phyloP scores from a whole-genome alignment of 2,797 vertebrate genomes.

The Gallinago solitaria region DNA sequence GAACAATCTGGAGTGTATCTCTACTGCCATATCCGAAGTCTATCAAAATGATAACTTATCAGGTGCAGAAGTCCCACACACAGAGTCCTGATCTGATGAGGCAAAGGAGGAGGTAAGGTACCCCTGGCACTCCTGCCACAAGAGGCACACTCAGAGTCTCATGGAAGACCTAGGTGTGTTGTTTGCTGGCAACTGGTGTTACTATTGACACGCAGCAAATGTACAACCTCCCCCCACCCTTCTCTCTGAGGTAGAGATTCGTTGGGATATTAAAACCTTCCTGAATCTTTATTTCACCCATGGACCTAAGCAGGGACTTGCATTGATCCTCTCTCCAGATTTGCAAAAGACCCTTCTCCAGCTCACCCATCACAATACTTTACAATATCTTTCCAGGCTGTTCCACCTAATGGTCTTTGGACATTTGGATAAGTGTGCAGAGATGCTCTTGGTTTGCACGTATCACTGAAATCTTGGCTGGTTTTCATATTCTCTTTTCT shows the following conservation, averaged over 20 bases:
- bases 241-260: neutral
- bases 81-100: neutral
- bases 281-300: neutral
- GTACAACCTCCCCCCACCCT: neutral
- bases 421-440: neutral
- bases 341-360: neutral
- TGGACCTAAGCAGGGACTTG: neutral
- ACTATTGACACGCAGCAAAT: neutral
- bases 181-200: neutral
- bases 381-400: neutral
- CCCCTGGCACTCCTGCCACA: neutral
- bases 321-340: neutral
- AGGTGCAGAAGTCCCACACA: neutral
- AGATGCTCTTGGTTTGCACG: neutral
- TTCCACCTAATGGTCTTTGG: neutral
- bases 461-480: neutral
- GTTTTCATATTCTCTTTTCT: neutral
- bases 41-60: neutral
- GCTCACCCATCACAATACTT: neutral
- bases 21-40: neutral
- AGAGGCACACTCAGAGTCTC: fast-evolving
- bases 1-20: neutral
- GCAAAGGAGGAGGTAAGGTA: neutral
- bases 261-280: neutral
- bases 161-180: neutral